Evolutionary conservation across 2,888 invertebrate genomes (phyloP).

Genomic region (Calameuta pallipes): DNA sequence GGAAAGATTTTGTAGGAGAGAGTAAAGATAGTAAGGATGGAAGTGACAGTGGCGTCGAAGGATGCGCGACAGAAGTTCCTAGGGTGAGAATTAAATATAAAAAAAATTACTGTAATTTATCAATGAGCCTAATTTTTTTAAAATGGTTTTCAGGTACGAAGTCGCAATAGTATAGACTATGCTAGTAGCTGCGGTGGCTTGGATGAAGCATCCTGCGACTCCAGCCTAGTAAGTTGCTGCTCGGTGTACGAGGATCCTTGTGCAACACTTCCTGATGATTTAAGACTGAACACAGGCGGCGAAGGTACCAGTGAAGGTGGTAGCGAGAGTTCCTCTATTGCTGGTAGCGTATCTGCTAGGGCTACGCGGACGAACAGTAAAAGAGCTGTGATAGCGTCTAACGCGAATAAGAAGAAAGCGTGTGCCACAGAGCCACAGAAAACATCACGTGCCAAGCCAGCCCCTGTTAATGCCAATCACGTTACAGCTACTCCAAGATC

Average conservation of each 20-base stretch:
- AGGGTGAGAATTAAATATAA: constrained; percentile 48
- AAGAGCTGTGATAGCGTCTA: constrained; percentile 26
- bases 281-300: constrained; percentile 56
- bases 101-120: not conserved
- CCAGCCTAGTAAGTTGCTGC: constrained; percentile 82
- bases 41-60: constrained; percentile 86
- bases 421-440: constrained; percentile 66
- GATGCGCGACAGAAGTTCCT: constrained; percentile 68
- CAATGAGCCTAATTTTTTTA: not conserved
- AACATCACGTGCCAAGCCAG: constrained; percentile 37
- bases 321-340: constrained; percentile 82
- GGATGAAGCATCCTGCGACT: constrained; percentile 79
- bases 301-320: constrained; percentile 77
- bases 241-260: constrained; percentile 77
- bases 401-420: constrained; percentile 70
- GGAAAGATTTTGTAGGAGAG: constrained; percentile 43
- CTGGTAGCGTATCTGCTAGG: constrained; percentile 64
- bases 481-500: constrained; percentile 67
- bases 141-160: constrained; percentile 64
- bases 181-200: constrained; percentile 74
- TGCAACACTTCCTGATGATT: constrained; percentile 64
- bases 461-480: constrained; percentile 12
- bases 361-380: constrained; percentile 35
- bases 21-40: constrained; percentile 71
- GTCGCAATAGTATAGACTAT: constrained; percentile 74